A percentile compares a stretch with the other conserved stretches of the same genome.
These are phyloP conservation scores for Platichthys stellatus DNA, from an alignment of 2,113 vertebrate genomes.

Conservation along the genomic window DNA sequence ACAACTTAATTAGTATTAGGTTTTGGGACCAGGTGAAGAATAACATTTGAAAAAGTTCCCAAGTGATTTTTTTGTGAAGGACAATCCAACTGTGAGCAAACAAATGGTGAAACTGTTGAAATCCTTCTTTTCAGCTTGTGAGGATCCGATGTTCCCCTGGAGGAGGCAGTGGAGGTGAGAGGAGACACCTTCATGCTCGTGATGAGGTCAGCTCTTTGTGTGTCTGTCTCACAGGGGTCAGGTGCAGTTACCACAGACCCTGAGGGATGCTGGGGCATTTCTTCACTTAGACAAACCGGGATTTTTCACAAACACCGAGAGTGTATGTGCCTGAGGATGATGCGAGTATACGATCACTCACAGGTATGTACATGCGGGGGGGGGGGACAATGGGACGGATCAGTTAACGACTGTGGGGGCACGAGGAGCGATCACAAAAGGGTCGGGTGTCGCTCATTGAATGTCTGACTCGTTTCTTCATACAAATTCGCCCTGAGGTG, in stretches of 20 bases:
- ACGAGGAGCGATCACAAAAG: slow-evolving; percentile 38
- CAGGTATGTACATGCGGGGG: not conserved
- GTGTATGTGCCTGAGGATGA: not conserved
- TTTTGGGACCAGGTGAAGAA: no score
- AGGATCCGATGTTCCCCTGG: slow-evolving; percentile 29
- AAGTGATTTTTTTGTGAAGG: no score
- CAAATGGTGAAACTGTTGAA: not conserved
- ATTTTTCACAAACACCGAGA: slow-evolving; percentile 23
- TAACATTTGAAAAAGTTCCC: no score
- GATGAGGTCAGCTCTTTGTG: slow-evolving; percentile 60
- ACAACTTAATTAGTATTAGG: no score
- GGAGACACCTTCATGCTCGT: slow-evolving; percentile 18
- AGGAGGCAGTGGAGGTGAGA: slow-evolving; percentile 20
- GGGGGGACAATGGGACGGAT: slow-evolving; percentile 64
- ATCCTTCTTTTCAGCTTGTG: not conserved
- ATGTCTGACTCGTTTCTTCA: slow-evolving; percentile 49
- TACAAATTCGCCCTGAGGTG: not conserved
- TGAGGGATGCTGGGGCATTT: slow-evolving; percentile 34
- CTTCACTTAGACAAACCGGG: slow-evolving; percentile 7
- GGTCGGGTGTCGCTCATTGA: slow-evolving; percentile 31
- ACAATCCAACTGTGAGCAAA: not conserved
- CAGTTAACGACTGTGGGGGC: slow-evolving; percentile 51
- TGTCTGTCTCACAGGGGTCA: slow-evolving; percentile 41
- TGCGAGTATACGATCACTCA: not conserved
- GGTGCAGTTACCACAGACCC: slow-evolving; percentile 56